A percentile compares a stretch with the other conserved stretches of the same genome.
Evolutionary conservation across 2,888 invertebrate species (phyloP).

Genomic region (Rotaria socialis): DNA sequence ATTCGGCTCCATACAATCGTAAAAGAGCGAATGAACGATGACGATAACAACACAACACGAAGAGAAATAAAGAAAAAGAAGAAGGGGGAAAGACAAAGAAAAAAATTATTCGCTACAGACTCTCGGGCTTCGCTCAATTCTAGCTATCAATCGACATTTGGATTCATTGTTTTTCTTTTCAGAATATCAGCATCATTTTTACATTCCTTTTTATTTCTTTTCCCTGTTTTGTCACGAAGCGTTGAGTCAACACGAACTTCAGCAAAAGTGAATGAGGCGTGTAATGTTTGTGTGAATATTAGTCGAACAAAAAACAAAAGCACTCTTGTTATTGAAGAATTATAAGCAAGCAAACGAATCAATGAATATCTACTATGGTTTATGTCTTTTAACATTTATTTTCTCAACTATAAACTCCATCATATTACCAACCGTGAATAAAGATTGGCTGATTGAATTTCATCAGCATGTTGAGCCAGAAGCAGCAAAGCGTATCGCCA

Average conservation of each 20-base stretch:
- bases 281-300: background rate
- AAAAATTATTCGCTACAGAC: background rate
- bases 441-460: conserved; percentile 33
- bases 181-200: background rate
- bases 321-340: background rate
- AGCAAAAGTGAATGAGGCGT: background rate
- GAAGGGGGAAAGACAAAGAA: background rate
- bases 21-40: conserved; percentile 5
- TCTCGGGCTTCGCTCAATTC: background rate
- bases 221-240: background rate
- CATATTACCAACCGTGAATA: background rate
- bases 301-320: background rate
- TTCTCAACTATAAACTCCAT: background rate
- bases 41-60: conserved; percentile 22
- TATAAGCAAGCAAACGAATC: background rate
- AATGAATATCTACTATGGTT: background rate
- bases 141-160: conserved; percentile 16
- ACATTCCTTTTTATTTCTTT: background rate
- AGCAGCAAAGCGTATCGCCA: background rate
- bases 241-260: background rate
- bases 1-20: background rate
- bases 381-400: background rate
- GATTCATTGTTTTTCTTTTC: background rate
- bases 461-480: conserved; percentile 6
- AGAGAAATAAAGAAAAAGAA: background rate